phyloP scores from a whole-genome alignment of 2,888 invertebrate species.

The Catocala fraxini region DNA sequence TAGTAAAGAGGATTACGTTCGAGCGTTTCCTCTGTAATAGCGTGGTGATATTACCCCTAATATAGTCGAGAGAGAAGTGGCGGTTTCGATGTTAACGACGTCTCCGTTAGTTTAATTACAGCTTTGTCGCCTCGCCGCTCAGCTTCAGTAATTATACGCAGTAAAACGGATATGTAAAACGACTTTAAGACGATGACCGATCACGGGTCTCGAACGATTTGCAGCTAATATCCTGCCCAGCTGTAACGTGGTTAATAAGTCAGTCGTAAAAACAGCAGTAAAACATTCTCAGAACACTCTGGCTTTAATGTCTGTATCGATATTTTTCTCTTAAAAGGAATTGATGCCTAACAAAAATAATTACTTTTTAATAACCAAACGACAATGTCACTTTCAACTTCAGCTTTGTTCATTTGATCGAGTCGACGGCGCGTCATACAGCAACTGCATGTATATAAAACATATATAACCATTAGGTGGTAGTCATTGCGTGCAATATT shows the following conservation, averaged over 20 bases:
- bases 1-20: background rate
- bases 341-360: constrained; percentile 31
- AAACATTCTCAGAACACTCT: constrained; percentile 65
- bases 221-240: constrained; percentile 78
- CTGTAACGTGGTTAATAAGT: constrained; percentile 72
- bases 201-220: constrained; percentile 68
- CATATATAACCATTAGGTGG: background rate
- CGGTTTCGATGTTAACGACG: constrained; percentile 73
- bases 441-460: background rate
- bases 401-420: constrained; percentile 8
- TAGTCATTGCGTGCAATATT: constrained; percentile 1
- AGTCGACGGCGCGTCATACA: background rate
- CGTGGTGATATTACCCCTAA: constrained; percentile 65
- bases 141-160: constrained; percentile 78
- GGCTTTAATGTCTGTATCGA: constrained; percentile 51
- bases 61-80: constrained; percentile 64
- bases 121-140: constrained; percentile 75
- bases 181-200: constrained; percentile 75
- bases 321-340: constrained; percentile 47
- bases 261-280: constrained; percentile 69
- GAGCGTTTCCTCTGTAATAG: constrained; percentile 39
- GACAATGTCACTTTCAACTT: constrained; percentile 14
- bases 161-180: constrained; percentile 81
- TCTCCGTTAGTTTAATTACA: constrained; percentile 83
- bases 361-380: constrained; percentile 19